These are phyloP conservation scores for Miichthys miiuy DNA, from an alignment of 2,797 vertebrate genomes.

Conservation along the genomic window DNA sequence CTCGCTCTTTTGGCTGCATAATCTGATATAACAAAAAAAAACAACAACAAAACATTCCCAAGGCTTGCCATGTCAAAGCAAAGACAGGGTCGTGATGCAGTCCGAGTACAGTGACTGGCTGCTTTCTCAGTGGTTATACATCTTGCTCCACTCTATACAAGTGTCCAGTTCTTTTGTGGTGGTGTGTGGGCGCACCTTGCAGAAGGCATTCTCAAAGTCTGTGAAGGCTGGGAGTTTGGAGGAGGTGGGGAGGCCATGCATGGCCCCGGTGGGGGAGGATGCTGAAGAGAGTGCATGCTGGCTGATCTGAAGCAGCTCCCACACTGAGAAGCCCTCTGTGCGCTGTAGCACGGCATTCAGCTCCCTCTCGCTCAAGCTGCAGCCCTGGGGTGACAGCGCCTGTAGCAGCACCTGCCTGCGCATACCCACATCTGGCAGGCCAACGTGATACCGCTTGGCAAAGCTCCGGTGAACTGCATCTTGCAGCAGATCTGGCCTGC, in stretches of 20 bases:
- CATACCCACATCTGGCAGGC: conserved; percentile 87
- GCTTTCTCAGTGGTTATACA: conserved; percentile 91
- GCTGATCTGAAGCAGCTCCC: conserved; percentile 92
- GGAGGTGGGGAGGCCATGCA: conserved; percentile 82
- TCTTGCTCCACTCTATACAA: conserved; percentile 96
- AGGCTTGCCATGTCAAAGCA: conserved; percentile 71
- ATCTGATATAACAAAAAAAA: conserved; percentile 79
- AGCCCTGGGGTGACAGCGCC: conserved; percentile 89
- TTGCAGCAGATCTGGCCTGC: conserved; percentile 91
- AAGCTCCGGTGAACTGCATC: conserved; percentile 92
- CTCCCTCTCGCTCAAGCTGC: conserved; percentile 91
- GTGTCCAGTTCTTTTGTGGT: conserved; percentile 94
- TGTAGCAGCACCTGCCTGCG: conserved; percentile 93
- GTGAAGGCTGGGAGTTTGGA: conserved; percentile 89
- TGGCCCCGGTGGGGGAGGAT: conserved; percentile 76
- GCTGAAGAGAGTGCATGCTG: conserved; percentile 90
- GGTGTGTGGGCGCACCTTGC: conserved; percentile 91
- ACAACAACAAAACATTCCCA: conserved; percentile 71
- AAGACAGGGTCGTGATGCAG: conserved; percentile 68
- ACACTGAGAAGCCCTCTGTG: conserved; percentile 92
- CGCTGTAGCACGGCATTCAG: conserved; percentile 90
- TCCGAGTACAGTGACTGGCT: conserved; percentile 76
- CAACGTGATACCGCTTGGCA: conserved; percentile 91
- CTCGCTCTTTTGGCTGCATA: conserved; percentile 84
- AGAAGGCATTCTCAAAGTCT: conserved; percentile 94